These are phyloP conservation scores for Heteromormyrus szaboi DNA, from an alignment of 2,797 vertebrate species.

Conservation along the genomic window DNA sequence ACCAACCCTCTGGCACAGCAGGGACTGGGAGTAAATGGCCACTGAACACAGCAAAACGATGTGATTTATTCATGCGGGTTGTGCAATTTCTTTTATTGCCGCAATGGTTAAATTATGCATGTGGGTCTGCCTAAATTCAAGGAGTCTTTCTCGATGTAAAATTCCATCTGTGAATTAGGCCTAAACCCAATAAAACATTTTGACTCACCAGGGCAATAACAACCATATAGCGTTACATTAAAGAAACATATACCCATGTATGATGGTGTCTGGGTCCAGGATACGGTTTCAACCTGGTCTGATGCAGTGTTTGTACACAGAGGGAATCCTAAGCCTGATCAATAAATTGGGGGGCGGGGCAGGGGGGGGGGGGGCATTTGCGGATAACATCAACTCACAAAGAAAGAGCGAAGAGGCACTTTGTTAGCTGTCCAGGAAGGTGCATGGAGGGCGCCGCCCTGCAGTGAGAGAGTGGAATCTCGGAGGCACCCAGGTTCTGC, in stretches of 20 bases:
- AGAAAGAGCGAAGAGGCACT: background rate
- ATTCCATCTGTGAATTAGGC: background rate
- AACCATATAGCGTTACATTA: background rate
- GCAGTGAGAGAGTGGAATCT: background rate
- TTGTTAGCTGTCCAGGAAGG: background rate
- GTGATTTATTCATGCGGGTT: constrained; percentile 3
- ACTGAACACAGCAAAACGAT: background rate
- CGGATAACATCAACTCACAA: background rate
- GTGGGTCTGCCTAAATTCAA: background rate
- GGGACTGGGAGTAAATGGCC: background rate
- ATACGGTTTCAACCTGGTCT: background rate
- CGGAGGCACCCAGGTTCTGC: background rate
- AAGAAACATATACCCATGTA: background rate
- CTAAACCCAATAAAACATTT: background rate
- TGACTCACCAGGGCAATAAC: background rate
- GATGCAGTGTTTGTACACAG: background rate
- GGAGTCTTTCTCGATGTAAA: background rate
- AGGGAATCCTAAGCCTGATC: background rate
- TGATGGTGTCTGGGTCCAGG: background rate
- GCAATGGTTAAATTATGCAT: background rate
- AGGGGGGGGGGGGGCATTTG: background rate
- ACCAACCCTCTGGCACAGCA: background rate
- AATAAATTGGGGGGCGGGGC: no score
- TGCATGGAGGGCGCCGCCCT: background rate
- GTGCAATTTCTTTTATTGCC: constrained; percentile 4